phyloP scores from a whole-genome alignment of 2,113 vertebrate species.

The Natator depressus region DNA sequence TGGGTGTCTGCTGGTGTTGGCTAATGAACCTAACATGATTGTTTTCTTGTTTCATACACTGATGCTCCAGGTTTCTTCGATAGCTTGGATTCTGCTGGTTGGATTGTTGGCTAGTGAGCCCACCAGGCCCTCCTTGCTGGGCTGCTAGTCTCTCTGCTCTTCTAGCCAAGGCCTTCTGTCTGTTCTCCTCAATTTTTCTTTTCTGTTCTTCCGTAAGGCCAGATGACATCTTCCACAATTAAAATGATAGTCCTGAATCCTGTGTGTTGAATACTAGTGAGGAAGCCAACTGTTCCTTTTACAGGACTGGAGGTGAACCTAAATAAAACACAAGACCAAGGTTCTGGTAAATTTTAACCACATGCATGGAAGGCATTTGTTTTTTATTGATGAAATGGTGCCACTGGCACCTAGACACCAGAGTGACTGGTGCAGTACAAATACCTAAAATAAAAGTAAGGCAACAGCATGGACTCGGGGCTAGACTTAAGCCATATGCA shows the following conservation, averaged over 20 bases:
- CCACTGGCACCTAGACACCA: neutral
- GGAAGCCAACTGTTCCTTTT: neutral
- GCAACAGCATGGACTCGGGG: neutral
- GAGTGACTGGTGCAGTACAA: neutral
- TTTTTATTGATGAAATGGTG: neutral
- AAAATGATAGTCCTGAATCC: neutral
- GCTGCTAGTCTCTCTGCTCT: conserved; percentile 88
- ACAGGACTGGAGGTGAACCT: neutral
- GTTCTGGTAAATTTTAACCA: neutral
- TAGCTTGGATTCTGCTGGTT: neutral
- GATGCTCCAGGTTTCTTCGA: neutral
- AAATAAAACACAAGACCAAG: neutral
- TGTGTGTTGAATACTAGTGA: conserved; percentile 12
- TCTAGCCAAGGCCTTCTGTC: conserved; percentile 87
- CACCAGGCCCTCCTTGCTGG: conserved; percentile 14
- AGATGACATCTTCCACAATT: conserved; percentile 83
- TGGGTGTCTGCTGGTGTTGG: neutral
- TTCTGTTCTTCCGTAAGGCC: conserved; percentile 90
- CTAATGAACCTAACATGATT: neutral
- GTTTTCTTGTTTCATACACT: neutral
- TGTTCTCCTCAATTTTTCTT: conserved; percentile 92
- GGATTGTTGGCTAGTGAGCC: accelerated
- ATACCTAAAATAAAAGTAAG: neutral
- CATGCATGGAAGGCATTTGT: neutral
- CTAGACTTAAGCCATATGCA: neutral